Percentiles rank a stretch among this genome's conserved stretches.
phyloP scores from a whole-genome alignment of 1,140 invertebrate genomes.

The Acyrthosiphon pisum region DNA sequence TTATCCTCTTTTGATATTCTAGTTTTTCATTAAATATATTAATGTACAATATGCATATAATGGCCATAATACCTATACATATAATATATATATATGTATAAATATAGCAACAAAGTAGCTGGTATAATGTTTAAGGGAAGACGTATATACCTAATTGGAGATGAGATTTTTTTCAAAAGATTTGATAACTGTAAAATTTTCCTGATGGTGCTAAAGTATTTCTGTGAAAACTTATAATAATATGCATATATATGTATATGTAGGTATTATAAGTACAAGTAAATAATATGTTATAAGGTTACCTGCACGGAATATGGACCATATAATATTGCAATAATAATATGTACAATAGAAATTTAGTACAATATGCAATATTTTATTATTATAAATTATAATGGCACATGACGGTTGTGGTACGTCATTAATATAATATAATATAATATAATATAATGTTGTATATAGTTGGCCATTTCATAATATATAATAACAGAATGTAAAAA shows the following conservation, averaged over 20 bases:
- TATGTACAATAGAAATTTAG: too few relatives aligned
- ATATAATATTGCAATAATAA: too few relatives aligned
- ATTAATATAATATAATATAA: not conserved
- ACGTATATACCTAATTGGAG: not conserved
- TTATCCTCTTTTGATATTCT: conserved; percentile 3
- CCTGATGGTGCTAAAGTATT: not conserved
- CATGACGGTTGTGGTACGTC: not conserved
- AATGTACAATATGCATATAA: not conserved
- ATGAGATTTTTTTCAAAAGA: not conserved
- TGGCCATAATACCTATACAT: not conserved
- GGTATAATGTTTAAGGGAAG: not conserved
- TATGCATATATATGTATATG: not conserved
- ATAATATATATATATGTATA: not conserved
- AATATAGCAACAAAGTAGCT: not conserved
- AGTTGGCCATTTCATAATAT: not conserved
- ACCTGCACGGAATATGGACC: too few relatives aligned
- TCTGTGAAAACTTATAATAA: not conserved
- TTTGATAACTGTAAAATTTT: not conserved
- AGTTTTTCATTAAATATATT: conserved; percentile 20
- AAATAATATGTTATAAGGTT: not conserved
- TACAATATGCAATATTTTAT: not conserved
- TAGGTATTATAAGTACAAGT: too few relatives aligned
- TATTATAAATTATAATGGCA: too few relatives aligned
- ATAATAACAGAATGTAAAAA: not conserved
- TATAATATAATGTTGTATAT: not conserved